Base-by-base conservation (phyloP, 1,140 invertebrate species). In the Lasaia peninsularis region DNA sequence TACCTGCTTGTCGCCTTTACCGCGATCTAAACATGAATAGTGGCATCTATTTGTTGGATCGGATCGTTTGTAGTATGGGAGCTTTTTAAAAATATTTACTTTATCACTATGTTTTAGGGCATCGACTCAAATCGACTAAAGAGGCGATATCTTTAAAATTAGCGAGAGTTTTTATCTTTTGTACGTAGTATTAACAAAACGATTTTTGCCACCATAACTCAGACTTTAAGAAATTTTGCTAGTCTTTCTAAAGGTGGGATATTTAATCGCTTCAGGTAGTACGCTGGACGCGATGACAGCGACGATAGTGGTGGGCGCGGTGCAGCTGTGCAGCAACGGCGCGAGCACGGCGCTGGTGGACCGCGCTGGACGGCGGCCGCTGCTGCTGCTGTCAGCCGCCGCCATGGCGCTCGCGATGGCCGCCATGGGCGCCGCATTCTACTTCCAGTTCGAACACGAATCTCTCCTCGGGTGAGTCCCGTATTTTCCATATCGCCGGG, bases 221-320 rank as follows among this genome's bases (percentile, higher is more conserved):
- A n/a, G n/a, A n/a, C 6, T 8, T 44, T 16, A 1, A 34, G 2
- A 35, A 35, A 9, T 33, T 35, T 53, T 34, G 10, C 28, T 37
- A 7, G 24, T 48, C 1, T n/a, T 9, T 16, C 18, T 20, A 34
- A 14, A 53, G 52, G 34, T 31, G n/a, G n/a, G n/a, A n/a, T n/a
- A n/a, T 10, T 63, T 51, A 12, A 44, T 8, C 12, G 12, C 12
- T 54, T 33, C 70, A 90, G 89, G 88, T n/a, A 89, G 86, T 52
- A 82, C 67, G 8, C 51, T 96, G 1, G 75, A 91, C 35, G 75
- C 92, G 0, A 89, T 90, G 69, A 74, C 90, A 0, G 90, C 90
- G 1, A 92, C 95, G 0, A 94, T 97, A 40, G 90, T 96, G 52
- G 91, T 97, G 14, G 96, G 94, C 0, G 77, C 88, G 14, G 92